Percentiles rank a stretch among this genome's conserved stretches.
Evolutionary conservation across 2,113 vertebrate species (phyloP).

Genomic region (Cololabis saira): DNA sequence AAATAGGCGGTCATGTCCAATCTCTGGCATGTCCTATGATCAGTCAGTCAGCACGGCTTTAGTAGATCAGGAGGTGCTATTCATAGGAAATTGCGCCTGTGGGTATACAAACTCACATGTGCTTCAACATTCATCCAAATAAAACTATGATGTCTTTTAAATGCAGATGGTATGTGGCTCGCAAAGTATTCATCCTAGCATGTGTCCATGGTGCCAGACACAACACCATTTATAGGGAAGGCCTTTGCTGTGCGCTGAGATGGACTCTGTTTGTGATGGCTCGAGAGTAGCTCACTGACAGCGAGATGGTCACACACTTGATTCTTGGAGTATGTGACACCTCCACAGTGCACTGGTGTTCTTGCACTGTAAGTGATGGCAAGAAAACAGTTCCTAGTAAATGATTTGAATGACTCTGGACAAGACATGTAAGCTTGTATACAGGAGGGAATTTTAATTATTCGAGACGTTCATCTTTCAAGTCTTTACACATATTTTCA

Average conservation of each 20-base stretch:
- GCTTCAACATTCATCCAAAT: conserved; percentile 60
- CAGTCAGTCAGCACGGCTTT: conserved; percentile 36
- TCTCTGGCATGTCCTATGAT: conserved; percentile 25
- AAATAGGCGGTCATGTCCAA: conserved; percentile 17
- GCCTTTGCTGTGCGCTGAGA: conserved; percentile 38
- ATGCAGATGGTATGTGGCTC: conserved; percentile 49
- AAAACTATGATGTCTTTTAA: conserved; percentile 55
- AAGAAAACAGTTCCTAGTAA: no score
- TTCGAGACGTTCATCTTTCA: no score
- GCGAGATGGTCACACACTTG: neutral
- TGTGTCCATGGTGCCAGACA: conserved; percentile 60
- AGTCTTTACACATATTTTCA: no score
- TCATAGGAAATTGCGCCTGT: conserved; percentile 40
- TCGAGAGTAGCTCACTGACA: conserved; percentile 37
- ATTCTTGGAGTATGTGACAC: neutral
- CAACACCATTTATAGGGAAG: conserved; percentile 41
- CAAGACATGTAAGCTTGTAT: no score
- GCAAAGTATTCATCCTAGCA: conserved; percentile 37
- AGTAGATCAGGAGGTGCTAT: conserved; percentile 28
- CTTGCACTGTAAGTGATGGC: no score
- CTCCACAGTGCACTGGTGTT: no score
- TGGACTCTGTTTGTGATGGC: conserved; percentile 59
- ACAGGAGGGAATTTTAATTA: no score
- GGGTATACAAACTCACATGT: conserved; percentile 28
- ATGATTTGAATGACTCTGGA: no score